These are phyloP conservation scores for Cynopterus sphinx DNA, from an alignment of 2,797 vertebrate species.

Conservation along the genomic window DNA sequence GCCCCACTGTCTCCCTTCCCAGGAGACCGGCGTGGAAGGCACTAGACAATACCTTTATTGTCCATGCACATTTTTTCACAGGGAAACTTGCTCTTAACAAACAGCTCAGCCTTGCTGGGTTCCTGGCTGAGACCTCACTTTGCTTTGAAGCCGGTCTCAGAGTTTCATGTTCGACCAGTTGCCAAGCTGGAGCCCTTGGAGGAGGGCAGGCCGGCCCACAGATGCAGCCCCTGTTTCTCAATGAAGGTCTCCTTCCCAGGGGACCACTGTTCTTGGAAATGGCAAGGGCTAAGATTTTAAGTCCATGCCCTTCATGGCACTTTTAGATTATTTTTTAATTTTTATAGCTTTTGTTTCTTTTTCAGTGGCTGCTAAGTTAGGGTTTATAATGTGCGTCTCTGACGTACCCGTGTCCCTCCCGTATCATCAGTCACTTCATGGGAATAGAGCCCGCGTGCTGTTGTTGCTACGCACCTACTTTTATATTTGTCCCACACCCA, in stretches of 20 bases:
- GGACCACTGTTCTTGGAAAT: background rate
- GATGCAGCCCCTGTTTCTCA: background rate
- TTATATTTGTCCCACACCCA: background rate
- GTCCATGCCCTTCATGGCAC: accelerated
- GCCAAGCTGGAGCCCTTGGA: background rate
- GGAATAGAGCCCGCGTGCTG: background rate
- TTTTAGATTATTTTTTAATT: no score
- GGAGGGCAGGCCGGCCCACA: background rate
- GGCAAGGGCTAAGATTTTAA: background rate
- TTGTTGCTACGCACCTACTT: background rate
- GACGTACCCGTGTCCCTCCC: background rate
- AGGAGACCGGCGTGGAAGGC: background rate
- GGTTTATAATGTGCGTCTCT: background rate
- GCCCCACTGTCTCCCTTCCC: background rate
- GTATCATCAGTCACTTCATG: accelerated
- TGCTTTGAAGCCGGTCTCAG: background rate
- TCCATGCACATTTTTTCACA: background rate
- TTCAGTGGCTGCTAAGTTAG: background rate
- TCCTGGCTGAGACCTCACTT: background rate
- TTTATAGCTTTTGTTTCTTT: background rate
- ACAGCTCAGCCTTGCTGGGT: background rate
- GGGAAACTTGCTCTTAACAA: background rate
- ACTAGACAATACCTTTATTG: background rate
- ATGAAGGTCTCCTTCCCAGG: background rate
- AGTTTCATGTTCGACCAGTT: accelerated